Base-by-base conservation (phyloP, 1,140 invertebrate genomes). In the Stratiolaelaps scimitus region DNA sequence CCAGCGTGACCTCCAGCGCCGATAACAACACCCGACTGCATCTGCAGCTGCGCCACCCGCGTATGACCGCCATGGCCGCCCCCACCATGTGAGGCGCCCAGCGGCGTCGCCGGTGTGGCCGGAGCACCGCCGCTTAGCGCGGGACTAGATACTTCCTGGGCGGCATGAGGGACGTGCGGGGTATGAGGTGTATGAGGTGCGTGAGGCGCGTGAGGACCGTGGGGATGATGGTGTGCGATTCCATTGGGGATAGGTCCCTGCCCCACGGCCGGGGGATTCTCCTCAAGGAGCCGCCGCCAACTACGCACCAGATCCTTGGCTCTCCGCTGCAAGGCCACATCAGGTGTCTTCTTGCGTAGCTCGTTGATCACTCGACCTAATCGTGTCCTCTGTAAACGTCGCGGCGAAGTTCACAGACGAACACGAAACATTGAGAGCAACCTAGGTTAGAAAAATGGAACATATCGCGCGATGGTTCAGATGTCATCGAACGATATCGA, bases 341-440 rank as follows among this genome's bases (percentile, higher is more conserved):
- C 84, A 53, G 78, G 83, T 43, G 89, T 90, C 75, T 89, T 88
- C 66, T 86, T 79, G 64, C 92, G 81, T 26, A 94, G 77, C 76
- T 92, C 88, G 78, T 95, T 95, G 72, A 95, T 86, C 73, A 88
- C 84, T 77, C 87, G 89, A n/a, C 90, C 92, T 75, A 96, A 80
- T 83, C 91, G 80, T 81, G 92, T 86, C 73, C 78, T 78, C 84
- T 86, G 73, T 64, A 78, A 78, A 68, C 47, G 70, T n/a, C n/a
- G n/a, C n/a, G 68, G 69, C 69, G 69, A 69, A 46, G 66, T 46
- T 64, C n/a, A 68, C 7, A 28, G 53, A 40, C 44, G 17, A 5
- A n/a, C 43, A 64, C 29, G 29, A 28, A n/a, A 28, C 23, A 48
- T n/a, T n/a, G n/a, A n/a, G 17, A 20, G 4, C 17, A 15, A 64